A percentile compares a stretch with the other conserved stretches of the same genome.
phyloP scores from a whole-genome alignment of 2,113 vertebrate species.

The Toxotes chatareus region DNA sequence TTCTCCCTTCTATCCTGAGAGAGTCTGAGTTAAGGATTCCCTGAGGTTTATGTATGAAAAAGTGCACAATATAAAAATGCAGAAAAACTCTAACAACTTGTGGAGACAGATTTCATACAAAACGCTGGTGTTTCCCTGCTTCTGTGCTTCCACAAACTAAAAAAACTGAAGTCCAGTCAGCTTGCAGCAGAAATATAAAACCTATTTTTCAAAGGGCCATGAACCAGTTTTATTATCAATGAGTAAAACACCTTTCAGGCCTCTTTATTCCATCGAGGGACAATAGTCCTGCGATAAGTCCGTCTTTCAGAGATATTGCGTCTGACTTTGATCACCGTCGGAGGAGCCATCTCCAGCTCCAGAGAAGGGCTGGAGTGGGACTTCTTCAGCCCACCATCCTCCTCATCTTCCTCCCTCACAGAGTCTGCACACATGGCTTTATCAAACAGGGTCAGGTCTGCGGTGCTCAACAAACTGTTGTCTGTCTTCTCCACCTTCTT shows the following conservation, averaged over 20 bases:
- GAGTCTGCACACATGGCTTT: constrained; percentile 67
- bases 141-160: constrained; percentile 6
- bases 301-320: constrained; percentile 93
- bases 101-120: constrained; percentile 7
- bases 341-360: constrained; percentile 81
- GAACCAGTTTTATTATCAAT: background rate
- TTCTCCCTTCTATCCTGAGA: constrained; percentile 11
- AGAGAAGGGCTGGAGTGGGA: constrained; percentile 92
- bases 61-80: constrained; percentile 57
- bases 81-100: constrained; percentile 20
- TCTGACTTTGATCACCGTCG: constrained; percentile 85
- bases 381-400: constrained; percentile 82
- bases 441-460: constrained; percentile 84
- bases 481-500: constrained; percentile 45
- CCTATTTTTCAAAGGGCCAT: background rate
- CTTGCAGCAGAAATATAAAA: background rate
- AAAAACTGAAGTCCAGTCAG: background rate
- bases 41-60: constrained; percentile 67
- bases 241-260: constrained; percentile 66
- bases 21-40: constrained; percentile 22
- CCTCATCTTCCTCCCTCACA: constrained; percentile 40
- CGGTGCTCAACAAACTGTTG: background rate
- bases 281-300: constrained; percentile 88
- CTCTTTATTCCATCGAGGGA: constrained; percentile 86
- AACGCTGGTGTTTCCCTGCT: constrained; percentile 18